Evolutionary conservation across 2,797 vertebrate genomes (phyloP).

Genomic region (Ctenopoma kingsleyae): DNA sequence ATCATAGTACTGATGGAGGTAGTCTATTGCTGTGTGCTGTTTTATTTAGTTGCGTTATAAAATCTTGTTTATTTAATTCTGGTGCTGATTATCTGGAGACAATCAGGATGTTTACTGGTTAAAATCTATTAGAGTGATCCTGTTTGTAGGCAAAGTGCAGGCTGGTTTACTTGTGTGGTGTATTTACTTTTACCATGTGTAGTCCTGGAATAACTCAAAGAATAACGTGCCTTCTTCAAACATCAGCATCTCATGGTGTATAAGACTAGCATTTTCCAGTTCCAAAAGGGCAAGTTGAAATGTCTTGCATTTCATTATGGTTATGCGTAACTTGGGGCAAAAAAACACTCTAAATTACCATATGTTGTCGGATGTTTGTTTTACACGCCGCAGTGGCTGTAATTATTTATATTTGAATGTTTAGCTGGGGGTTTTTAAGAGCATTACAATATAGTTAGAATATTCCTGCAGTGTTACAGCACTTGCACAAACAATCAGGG

Average conservation of each 20-base stretch:
- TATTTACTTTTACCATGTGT: constrained; percentile 15
- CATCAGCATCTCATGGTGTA: constrained; percentile 14
- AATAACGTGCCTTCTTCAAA: constrained; percentile 24
- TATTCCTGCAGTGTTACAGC: background rate
- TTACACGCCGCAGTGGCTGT: constrained; percentile 21
- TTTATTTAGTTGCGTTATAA: constrained; percentile 39
- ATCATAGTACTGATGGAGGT: constrained; percentile 3
- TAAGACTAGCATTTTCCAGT: constrained; percentile 3
- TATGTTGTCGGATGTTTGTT: constrained; percentile 20
- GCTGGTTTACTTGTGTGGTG: constrained; percentile 4
- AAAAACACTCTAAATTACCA: constrained; percentile 41
- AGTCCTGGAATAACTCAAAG: background rate
- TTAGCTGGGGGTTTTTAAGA: constrained; percentile 12
- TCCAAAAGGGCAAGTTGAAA: constrained; percentile 64
- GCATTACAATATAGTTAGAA: background rate
- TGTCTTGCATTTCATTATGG: constrained; percentile 62
- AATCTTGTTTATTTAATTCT: constrained; percentile 8
- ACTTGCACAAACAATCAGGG: background rate
- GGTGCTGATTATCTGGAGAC: background rate
- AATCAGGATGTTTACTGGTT: background rate
- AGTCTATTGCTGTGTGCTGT: constrained; percentile 17
- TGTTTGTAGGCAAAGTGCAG: background rate
- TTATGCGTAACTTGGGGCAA: constrained; percentile 45
- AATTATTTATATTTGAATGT: constrained; percentile 24
- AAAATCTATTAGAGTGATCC: background rate